phyloP scores from a whole-genome alignment of 2,113 vertebrate genomes.

The Podarcis muralis region DNA sequence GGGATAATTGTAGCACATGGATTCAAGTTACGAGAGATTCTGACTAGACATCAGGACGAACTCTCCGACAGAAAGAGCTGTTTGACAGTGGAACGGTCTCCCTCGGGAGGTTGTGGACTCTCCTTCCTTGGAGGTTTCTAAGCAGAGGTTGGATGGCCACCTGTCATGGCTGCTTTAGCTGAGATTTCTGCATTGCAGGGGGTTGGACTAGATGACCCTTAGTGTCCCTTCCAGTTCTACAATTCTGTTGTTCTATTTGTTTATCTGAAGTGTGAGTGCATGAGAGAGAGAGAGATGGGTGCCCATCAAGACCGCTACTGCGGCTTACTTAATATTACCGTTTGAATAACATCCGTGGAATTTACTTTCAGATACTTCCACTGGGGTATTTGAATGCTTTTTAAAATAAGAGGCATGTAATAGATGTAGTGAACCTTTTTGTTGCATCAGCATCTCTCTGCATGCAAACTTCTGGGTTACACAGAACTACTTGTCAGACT shows the following conservation, averaged over 20 bases:
- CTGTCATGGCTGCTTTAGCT: too few species aligned
- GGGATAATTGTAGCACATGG: not conserved
- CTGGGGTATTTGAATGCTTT: not conserved
- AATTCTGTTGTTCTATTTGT: not conserved
- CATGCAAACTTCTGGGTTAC: not conserved
- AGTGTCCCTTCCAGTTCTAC: too few species aligned
- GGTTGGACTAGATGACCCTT: too few species aligned
- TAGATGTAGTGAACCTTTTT: not conserved
- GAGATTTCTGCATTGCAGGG: too few species aligned
- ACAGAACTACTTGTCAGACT: not conserved
- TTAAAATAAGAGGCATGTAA: not conserved
- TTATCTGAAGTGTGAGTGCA: not conserved
- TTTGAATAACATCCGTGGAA: not conserved
- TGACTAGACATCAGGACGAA: too few species aligned
- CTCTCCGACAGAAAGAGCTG: too few species aligned
- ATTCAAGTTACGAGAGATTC: too few species aligned
- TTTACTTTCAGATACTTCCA: not conserved
- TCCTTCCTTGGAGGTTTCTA: too few species aligned
- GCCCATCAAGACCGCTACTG: not conserved
- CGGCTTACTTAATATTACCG: not conserved
- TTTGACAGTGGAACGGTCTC: too few species aligned
- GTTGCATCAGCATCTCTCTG: not conserved
- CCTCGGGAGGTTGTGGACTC: too few species aligned
- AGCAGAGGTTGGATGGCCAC: too few species aligned
- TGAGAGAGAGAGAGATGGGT: not conserved